These are phyloP conservation scores for Odontocerum albicorne DNA, from an alignment of 2,888 invertebrate genomes.

Conservation along the genomic window DNA sequence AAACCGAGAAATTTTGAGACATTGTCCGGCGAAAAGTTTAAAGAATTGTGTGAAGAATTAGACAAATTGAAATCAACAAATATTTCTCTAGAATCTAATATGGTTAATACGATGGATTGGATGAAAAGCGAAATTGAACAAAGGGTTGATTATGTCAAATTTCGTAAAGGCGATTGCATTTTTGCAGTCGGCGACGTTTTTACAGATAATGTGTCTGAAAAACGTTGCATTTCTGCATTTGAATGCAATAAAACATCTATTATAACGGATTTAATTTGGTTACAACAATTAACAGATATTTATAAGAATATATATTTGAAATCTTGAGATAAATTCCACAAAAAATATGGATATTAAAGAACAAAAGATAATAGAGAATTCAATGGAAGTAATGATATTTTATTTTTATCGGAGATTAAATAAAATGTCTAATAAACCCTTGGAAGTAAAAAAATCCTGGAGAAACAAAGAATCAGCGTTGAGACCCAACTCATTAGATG, in stretches of 20 bases:
- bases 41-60: background rate
- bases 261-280: conserved; percentile 12
- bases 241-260: conserved; percentile 12
- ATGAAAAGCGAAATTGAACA: conserved; percentile 1
- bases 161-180: conserved; percentile 13
- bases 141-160: background rate
- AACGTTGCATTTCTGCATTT: conserved; percentile 11
- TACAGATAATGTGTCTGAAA: conserved; percentile 4
- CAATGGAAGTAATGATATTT: no score
- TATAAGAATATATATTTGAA: conserved; percentile 29
- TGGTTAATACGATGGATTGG: background rate
- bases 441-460: no score
- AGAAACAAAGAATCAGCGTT: no score
- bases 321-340: no score
- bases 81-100: background rate
- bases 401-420: no score
- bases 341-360: no score
- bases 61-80: background rate
- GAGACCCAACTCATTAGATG: no score
- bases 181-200: conserved; percentile 20
- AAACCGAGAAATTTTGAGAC: conserved; percentile 1
- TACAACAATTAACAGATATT: conserved; percentile 8
- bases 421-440: no score
- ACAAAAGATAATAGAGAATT: no score
- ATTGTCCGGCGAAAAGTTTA: background rate